Base-by-base conservation (phyloP, 2,797 vertebrate species). In the Toxotes lorentzi region DNA sequence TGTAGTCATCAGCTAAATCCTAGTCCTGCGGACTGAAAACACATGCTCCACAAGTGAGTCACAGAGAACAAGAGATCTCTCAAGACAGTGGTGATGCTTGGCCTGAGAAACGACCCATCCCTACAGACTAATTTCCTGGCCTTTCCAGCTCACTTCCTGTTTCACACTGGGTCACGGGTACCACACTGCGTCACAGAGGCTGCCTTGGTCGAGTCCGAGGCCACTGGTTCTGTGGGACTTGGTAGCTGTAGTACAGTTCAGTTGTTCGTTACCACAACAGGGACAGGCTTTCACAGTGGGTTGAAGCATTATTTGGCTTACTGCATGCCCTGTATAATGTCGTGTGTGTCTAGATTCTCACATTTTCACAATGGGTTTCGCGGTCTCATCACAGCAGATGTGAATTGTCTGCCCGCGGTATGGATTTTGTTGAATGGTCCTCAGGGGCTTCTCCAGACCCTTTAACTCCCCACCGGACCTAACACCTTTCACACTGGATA, bases 401-500 rank as follows among this genome's bases (percentile, higher is more conserved):
- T 78, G 75, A 82, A 78, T 76, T 10, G 38, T 83, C 83, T 83
- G 23, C 54, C 74, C 48, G 27, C 6, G 34, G 68, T 72, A 79
- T 81, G 65, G 81, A 85, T 90, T 89, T 41, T 84, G 72, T 67
- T 70, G 56, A 83, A 67, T 12, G 53, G 73, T 73, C 79, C 75
- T 57, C 43, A 7, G 80, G 78, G 82, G 67, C 32, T 85, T 81
- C 74, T 81, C 9, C 3, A 1, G 64, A 70, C 65, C 34, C 71
- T 81, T 64, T 76, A 63, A 48, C 80, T 78, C 79, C 61, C 75
- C 77, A 82, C 82, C 59, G 85, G 91, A 93, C 89, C 79, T 90
- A 89, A 92, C 92, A 92, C 92, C 91, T 92, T 92, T 87, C 85
- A 83, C 84, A 78, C 78, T 91, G 81, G 63, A 91, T 89, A 93